Conservation (phyloP, 1,140 invertebrate genomes). For the Rhagoletis pomonella region DNA sequence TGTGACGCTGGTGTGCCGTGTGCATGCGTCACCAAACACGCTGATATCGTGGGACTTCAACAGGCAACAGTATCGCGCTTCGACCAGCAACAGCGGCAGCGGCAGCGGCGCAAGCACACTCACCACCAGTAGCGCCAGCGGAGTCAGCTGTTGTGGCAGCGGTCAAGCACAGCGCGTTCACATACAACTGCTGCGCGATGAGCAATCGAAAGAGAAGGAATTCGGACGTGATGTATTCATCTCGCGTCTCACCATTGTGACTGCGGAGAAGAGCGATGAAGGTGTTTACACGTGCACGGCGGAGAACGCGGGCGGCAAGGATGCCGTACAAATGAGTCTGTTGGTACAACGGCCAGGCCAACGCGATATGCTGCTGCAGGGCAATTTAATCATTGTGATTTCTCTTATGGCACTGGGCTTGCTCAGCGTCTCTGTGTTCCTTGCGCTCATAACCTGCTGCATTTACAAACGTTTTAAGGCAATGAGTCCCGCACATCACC, state of each 20-base stretch:
- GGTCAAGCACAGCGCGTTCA: constrained; percentile 58
- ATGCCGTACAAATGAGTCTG: constrained; percentile 77
- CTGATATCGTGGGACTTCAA: constrained; percentile 84
- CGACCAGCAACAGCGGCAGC: constrained; percentile 10
- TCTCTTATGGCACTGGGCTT: constrained; percentile 63
- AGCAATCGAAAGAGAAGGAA: constrained; percentile 57
- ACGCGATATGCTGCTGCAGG: constrained; percentile 57
- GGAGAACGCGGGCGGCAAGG: constrained; percentile 87
- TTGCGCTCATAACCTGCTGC: constrained; percentile 63
- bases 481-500: constrained; percentile 57
- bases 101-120: neutral
- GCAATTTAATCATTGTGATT: constrained; percentile 62
- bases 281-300: constrained; percentile 91
- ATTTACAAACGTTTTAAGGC: constrained; percentile 65
- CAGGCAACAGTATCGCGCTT: constrained; percentile 67
- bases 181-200: constrained; percentile 64
- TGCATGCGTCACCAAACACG: constrained; percentile 84
- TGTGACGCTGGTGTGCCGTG: constrained; percentile 84
- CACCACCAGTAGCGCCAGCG: constrained; percentile 4
- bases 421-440: constrained; percentile 62
- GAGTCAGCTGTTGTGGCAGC: constrained; percentile 53
- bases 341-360: constrained; percentile 58
- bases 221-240: constrained; percentile 63
- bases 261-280: constrained; percentile 82
- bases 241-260: constrained; percentile 81